phyloP scores from a whole-genome alignment of 2,888 invertebrate genomes.

The Hemaris fuciformis region DNA sequence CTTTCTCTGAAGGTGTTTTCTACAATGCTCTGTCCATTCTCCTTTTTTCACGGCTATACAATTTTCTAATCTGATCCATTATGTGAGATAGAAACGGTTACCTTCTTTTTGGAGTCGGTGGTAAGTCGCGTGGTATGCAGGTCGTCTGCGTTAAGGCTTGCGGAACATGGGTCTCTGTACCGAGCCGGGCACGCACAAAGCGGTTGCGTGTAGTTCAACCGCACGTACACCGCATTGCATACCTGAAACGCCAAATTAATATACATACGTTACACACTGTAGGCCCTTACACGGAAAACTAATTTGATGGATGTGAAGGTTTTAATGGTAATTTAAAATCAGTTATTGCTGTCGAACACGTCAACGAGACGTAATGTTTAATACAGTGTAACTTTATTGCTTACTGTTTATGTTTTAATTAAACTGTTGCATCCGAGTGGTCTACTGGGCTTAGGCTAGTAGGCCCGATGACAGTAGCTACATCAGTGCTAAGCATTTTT shows the following conservation, averaged over 20 bases:
- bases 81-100: slow-evolving; percentile 53
- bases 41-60: neutral
- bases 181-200: slow-evolving; percentile 94
- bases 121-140: slow-evolving; percentile 94
- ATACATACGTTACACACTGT: slow-evolving; percentile 9
- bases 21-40: neutral
- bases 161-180: slow-evolving; percentile 95
- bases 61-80: neutral
- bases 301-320: neutral
- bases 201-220: slow-evolving; percentile 95
- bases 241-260: slow-evolving; percentile 78
- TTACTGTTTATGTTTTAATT: too few species aligned
- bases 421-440: too few species aligned
- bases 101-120: slow-evolving; percentile 92
- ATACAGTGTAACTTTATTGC: too few species aligned
- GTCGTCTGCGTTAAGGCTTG: slow-evolving; percentile 94
- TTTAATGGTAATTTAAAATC: too few species aligned
- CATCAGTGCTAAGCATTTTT: neutral
- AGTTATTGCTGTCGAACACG: too few species aligned
- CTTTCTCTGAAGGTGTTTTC: neutral
- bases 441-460: too few species aligned
- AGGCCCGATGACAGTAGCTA: too few species aligned
- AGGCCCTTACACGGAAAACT: neutral
- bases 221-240: slow-evolving; percentile 95
- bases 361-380: too few species aligned